Conservation (phyloP, 2,113 vertebrate species). For the Dissostichus mawsoni region DNA sequence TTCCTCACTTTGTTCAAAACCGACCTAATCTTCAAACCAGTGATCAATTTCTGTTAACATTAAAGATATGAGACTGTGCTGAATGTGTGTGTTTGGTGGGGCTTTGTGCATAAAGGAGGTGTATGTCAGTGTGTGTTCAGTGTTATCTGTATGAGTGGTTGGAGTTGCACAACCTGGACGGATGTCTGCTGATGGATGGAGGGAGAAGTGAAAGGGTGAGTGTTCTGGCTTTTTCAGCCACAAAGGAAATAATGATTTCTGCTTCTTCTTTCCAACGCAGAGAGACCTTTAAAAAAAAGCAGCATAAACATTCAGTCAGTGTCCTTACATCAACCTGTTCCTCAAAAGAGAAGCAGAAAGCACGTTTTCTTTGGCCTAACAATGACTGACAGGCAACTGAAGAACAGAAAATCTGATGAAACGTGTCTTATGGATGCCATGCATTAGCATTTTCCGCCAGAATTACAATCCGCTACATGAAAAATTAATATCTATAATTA, state of each 20-base stretch:
- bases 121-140: slow-evolving; percentile 32
- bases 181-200: slow-evolving; percentile 22
- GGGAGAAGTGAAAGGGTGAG: slow-evolving; percentile 69
- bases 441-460: too few relatives aligned
- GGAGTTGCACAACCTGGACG: slow-evolving; percentile 49
- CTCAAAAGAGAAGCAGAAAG: not conserved
- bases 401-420: too few relatives aligned
- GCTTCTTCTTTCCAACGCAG: slow-evolving; percentile 1
- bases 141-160: not conserved
- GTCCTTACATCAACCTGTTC: not conserved
- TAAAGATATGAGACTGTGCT: not conserved
- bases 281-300: not conserved
- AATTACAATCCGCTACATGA: too few relatives aligned
- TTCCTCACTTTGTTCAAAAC: not conserved
- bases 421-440: too few relatives aligned
- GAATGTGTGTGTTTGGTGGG: slow-evolving; percentile 28
- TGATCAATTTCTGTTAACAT: not conserved
- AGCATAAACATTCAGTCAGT: not conserved
- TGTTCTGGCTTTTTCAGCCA: not conserved
- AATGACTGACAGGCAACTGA: too few relatives aligned
- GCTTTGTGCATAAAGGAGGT: slow-evolving; percentile 29
- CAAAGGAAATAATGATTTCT: slow-evolving; percentile 1
- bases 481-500: too few relatives aligned
- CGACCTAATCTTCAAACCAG: not conserved
- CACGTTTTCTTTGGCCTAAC: not conserved